Evolutionary conservation across 2,113 vertebrate genomes (phyloP).

Genomic region (Oplegnathus fasciatus): DNA sequence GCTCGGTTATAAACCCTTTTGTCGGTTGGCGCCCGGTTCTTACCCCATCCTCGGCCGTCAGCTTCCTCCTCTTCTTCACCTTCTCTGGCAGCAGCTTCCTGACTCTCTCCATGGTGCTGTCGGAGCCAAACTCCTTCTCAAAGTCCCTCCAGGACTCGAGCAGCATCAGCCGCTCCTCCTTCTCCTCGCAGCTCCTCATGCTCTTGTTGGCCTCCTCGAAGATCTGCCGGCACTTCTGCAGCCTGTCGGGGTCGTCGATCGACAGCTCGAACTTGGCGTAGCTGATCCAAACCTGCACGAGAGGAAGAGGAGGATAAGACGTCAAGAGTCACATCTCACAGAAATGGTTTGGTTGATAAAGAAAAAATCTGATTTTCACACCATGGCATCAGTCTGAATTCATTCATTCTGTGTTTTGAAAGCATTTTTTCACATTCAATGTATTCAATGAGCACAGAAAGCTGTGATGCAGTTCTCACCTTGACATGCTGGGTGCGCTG

Average conservation of each 20-base stretch:
- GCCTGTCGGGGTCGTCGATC: constrained; percentile 82
- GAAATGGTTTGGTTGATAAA: neutral
- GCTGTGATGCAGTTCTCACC: constrained; percentile 78
- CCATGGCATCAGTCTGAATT: too few species aligned
- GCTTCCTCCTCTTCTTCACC: constrained; percentile 98
- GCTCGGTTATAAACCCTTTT: neutral
- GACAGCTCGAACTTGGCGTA: constrained; percentile 96
- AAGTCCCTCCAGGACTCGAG: constrained; percentile 94
- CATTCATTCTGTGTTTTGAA: too few species aligned
- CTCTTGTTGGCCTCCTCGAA: constrained; percentile 96
- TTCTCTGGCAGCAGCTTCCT: constrained; percentile 96
- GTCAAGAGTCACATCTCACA: neutral
- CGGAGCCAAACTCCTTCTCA: constrained; percentile 91
- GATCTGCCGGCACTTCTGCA: constrained; percentile 89
- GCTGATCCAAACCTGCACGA: constrained; percentile 95
- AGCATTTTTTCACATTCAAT: too few species aligned
- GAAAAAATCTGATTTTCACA: neutral
- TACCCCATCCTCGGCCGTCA: constrained; percentile 97
- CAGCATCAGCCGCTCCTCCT: constrained; percentile 97
- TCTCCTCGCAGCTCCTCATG: constrained; percentile 95
- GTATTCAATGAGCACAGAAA: too few species aligned
- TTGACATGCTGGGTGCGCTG: constrained; percentile 97
- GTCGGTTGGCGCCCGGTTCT: constrained; percentile 59
- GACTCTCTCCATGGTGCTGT: constrained; percentile 87
- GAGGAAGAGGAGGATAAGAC: neutral